Evolutionary conservation across 2,113 vertebrate species (phyloP), one percentile per base, ranked within the genome.

Genomic region (Sebastes fasciatus): DNA sequence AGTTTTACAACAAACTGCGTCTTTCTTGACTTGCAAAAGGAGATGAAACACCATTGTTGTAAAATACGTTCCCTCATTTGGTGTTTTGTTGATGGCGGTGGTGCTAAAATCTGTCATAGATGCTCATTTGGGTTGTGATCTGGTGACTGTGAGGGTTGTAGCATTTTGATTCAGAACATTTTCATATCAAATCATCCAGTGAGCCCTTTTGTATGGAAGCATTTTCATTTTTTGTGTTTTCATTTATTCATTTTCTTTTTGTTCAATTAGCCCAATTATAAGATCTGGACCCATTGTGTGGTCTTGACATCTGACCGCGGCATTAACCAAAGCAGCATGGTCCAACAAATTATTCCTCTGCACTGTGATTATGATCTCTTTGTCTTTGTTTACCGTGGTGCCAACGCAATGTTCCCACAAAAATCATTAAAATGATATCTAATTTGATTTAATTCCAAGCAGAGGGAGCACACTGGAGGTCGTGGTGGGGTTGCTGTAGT

Each of bases 401-500:
- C n/a, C 73, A 46, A 23, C 45, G 9, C 49, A 58, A n/a, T 1
- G 23, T 54, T 57, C 42, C n/a, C 54, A 69, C 62, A 74, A 60
- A 11, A 66, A 57, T 58, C 45, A 13, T 21, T 16, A 61, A 73
- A 46, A 68, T 6, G 0, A 26, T 49, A 45, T 85, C 54, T 63
- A 11, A 70, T 45, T 40, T 65, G 49, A 73, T 57, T 61, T 75
- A 21, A 16, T 57, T 68, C 63, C 64, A 48, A 58, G 48, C 58
- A 60, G 65, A 61, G 66, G 48, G 69, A 66, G 77, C 77, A 13
- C 42, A 48, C 43, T 48, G 67, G 81, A 86, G 90, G 88, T 91
- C 78, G 6, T 23, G 61, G 16, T 40, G 42, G 69, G 88, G 85
- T 80, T 80, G 79, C 78, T 19, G 77, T 48, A 74, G 61, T 40